Base-by-base conservation (phyloP, 1,140 invertebrate genomes). In the Scylla paramamosain region DNA sequence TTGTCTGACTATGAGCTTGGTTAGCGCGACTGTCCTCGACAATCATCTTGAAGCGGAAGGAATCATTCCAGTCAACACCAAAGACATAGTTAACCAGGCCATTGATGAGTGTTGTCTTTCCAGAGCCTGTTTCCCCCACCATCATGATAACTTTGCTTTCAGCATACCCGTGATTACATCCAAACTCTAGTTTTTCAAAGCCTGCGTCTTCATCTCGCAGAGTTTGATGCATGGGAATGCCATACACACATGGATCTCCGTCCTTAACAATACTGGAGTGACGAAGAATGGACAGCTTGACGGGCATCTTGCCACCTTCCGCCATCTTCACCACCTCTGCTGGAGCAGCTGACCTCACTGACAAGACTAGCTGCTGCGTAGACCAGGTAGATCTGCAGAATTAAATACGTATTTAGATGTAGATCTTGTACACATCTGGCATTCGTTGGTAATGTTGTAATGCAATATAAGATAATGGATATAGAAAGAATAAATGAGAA, bases 1-100 rank as follows among this genome's bases (percentile, higher is more conserved):
- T 91, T 6, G 89, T 91, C 46, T 91, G 89, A 28, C 89, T 91
- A 14, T 45, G 20, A 4, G 89, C 89, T 29, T 91, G 89, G 16
- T 91, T 52, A 16, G 28, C 4, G 7, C 31, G 25, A 16, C 29
- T 46, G 10, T 29, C 7, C 16, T 91, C 89, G 12, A 46, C 45
- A 14, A 91, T 91, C 32, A 91, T 29, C 28, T 45, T 91, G 39
- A 46, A 91, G 32, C 89, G 89, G 29, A 45, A 91, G 46, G 32
- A 16, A 28, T 91, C 89, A n/a, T 91, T 28, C 39, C 46, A 91
- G 20, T 91, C 45, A 91, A 91, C 89, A 16, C 29, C 89, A 39
- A 91, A 91, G 20, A 91, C 32, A n/a, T n/a, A n/a, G n/a, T n/a
- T n/a, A n/a, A n/a, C n/a, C n/a, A n/a, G n/a, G n/a, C n/a, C n/a